Evolutionary conservation across 1,140 invertebrate species (phyloP), one percentile per base, ranked within the genome.

Genomic region (Heterodera carotae): DNA sequence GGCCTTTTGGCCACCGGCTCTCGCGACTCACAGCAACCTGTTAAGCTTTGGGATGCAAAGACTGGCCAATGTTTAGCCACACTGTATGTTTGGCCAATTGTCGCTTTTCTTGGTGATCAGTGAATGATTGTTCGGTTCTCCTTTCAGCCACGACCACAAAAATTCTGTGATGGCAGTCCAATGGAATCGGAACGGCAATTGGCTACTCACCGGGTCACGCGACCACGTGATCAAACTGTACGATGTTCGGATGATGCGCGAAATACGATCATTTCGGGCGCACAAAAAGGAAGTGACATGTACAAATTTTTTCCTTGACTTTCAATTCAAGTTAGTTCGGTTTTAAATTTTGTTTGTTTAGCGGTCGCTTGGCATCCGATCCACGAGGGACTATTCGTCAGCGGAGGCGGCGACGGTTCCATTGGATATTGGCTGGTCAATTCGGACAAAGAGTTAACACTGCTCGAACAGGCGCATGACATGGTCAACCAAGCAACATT

Each of bases 111-210:
- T 25, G 36, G 36, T 4, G 36, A 39, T 10, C 10, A 5, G 66
- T n/a, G 66, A 34, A 29, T 64, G 62, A 5, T 66, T 31, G n/a
- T 22, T 68, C 22, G 15, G 66, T 22, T 59, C 33, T 82, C 77
- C 82, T 87, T 89, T n/a, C 83, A 94, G 93, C 66, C 96, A 99
- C 90, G 96, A 96, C 25, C 97, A 99, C 89, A 99, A 99, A 89
- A 96, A 93, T 68, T 98, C 97, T 6, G 97, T 99, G 0, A 99
- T 98, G 94, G 95, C 98, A 88, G 91, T 98, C 4, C 94, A 96
- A 88, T 99, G 97, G 96, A 99, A 99, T 89, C 92, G 93, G 70
- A 99, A 99, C 91, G 97, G 97, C 1, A 98, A 99, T 89, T 99
- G 97, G 97, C 89, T 99, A 53, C 92, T 99, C n/a, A 98, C 96